Evolutionary conservation across 2,888 invertebrate genomes (phyloP).

Genomic region (Choreutis nemorana): DNA sequence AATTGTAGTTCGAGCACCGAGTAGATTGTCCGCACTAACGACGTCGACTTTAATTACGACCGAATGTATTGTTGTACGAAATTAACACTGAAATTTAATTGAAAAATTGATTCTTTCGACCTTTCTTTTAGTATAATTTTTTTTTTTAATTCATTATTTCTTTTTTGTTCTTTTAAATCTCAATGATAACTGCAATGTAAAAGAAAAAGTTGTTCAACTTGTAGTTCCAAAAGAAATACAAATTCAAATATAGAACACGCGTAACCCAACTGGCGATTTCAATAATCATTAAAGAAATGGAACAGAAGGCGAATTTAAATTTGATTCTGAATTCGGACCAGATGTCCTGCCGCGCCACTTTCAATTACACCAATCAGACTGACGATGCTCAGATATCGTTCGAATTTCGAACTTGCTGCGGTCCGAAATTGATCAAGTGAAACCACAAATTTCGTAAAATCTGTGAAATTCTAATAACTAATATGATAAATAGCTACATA

Average conservation of each 20-base stretch:
- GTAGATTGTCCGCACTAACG: slow-evolving; percentile 29
- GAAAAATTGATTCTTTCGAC: too few relatives aligned
- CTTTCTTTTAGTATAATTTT: too few relatives aligned
- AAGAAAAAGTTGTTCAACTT: too few relatives aligned
- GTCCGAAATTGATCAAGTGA: slow-evolving; percentile 7
- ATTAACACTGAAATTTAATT: too few relatives aligned
- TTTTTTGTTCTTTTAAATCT: too few relatives aligned
- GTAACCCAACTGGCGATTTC: slow-evolving; percentile 43
- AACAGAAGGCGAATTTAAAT: slow-evolving; percentile 34
- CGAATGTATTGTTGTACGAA: too few relatives aligned
- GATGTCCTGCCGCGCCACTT: slow-evolving; percentile 25
- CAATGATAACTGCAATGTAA: too few relatives aligned
- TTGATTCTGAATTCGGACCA: slow-evolving; percentile 33
- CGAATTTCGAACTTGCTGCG: slow-evolving; percentile 6
- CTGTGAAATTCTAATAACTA: too few relatives aligned
- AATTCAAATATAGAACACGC: slow-evolving; percentile 43
- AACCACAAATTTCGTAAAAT: slow-evolving; percentile 10
- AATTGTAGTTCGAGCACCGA: slow-evolving; percentile 30
- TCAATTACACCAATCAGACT: slow-evolving; percentile 33
- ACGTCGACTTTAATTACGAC: too few relatives aligned
- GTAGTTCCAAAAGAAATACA: slow-evolving; percentile 34
- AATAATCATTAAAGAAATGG: slow-evolving; percentile 54
- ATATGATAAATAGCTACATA: too few relatives aligned
- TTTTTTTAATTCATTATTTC: too few relatives aligned
- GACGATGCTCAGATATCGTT: slow-evolving; percentile 22